Evolutionary conservation across 1,140 invertebrate species (phyloP).

Genomic region (Acyrthosiphon pisum): DNA sequence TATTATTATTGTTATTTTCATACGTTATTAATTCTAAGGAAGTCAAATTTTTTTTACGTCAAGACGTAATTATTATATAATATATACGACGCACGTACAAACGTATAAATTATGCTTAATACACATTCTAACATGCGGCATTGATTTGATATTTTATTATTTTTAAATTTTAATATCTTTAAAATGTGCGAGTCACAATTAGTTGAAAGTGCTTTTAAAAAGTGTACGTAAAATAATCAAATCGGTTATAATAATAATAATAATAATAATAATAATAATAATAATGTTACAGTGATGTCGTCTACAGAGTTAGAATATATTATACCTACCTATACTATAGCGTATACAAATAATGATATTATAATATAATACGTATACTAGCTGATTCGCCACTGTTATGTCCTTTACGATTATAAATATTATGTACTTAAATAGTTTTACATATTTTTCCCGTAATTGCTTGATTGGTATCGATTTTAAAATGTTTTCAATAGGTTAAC

Average conservation of each 20-base stretch:
- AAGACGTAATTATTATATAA: conserved; percentile 16
- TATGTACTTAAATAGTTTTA: neutral
- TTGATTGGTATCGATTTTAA: neutral
- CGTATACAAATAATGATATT: neutral
- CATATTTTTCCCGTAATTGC: neutral
- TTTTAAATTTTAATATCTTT: conserved; percentile 10
- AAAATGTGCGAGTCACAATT: conserved; percentile 50
- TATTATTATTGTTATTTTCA: conserved; percentile 13
- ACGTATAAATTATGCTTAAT: conserved; percentile 37
- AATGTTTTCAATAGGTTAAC: neutral
- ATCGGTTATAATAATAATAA: neutral
- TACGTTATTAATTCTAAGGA: conserved; percentile 38
- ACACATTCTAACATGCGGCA: neutral
- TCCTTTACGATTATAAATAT: neutral
- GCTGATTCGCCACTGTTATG: neutral
- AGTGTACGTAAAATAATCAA: conserved; percentile 22
- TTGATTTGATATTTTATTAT: neutral
- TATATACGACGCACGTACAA: conserved; percentile 10
- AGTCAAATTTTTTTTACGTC: conserved; percentile 44
- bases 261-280: neutral
- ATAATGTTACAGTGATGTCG: neutral
- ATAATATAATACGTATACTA: neutral
- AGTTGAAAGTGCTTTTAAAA: conserved; percentile 53
- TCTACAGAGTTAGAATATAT: neutral
- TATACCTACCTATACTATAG: neutral